These are phyloP conservation scores for Parnassius glacialis DNA, from an alignment of 2,888 invertebrate species.

Conservation along the genomic window DNA sequence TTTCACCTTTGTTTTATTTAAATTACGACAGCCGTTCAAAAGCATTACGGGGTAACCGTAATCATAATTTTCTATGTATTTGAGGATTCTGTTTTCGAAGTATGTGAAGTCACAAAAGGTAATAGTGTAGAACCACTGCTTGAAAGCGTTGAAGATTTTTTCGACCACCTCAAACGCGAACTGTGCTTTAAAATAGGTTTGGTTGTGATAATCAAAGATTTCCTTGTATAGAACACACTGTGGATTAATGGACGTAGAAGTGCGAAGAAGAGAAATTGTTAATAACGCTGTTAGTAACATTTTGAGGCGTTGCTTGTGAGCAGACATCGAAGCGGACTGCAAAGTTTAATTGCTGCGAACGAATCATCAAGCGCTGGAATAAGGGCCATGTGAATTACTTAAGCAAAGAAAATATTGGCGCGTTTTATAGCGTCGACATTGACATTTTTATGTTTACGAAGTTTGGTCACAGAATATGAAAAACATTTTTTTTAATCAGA, in stretches of 20 bases:
- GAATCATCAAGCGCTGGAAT: slow-evolving; percentile 57
- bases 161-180: slow-evolving; percentile 61
- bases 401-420: slow-evolving; percentile 64
- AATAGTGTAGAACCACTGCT: slow-evolving; percentile 70
- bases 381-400: slow-evolving; percentile 69
- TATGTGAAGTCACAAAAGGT: slow-evolving; percentile 73
- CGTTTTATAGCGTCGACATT: slow-evolving; percentile 50
- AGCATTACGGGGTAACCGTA: slow-evolving; percentile 67
- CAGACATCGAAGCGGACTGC: slow-evolving; percentile 43
- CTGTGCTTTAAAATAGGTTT: slow-evolving; percentile 50
- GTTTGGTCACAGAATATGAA: slow-evolving; percentile 12
- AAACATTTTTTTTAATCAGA: slow-evolving; percentile 28
- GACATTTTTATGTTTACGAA: slow-evolving; percentile 34
- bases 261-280: slow-evolving; percentile 38
- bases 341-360: slow-evolving; percentile 45
- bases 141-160: slow-evolving; percentile 64
- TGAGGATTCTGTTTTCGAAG: slow-evolving; percentile 69
- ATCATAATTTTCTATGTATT: slow-evolving; percentile 62
- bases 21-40: slow-evolving; percentile 58
- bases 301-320: slow-evolving; percentile 36
- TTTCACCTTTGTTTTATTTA: slow-evolving; percentile 52
- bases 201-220: slow-evolving; percentile 54
- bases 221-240: slow-evolving; percentile 48
- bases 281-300: slow-evolving; percentile 43
- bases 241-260: slow-evolving; percentile 35